Conservation (phyloP, 1,140 invertebrate species). For the Drosophila orosa region DNA sequence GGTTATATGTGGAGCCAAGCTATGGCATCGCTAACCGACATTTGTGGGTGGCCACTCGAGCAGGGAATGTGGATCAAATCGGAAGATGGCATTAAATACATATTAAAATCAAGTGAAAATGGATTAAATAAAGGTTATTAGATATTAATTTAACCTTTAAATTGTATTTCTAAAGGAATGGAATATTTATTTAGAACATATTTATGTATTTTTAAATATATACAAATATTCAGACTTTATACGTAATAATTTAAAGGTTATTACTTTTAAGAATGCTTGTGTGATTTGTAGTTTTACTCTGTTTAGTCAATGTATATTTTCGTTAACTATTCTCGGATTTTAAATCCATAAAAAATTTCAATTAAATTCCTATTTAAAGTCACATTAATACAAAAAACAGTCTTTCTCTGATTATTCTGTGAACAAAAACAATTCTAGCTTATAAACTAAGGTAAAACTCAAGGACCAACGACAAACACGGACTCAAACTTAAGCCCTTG, state of each 20-base stretch:
- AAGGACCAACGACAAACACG: not conserved
- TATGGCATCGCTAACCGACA: conserved; percentile 8
- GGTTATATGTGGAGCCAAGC: conserved; percentile 23
- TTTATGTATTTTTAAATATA: too few species aligned
- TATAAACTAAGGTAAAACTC: conserved; percentile 9
- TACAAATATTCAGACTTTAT: too few species aligned
- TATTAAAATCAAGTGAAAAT: not conserved
- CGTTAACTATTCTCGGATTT: too few species aligned
- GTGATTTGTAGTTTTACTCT: too few species aligned
- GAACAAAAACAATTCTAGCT: not conserved
- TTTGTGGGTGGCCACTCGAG: conserved; percentile 12
- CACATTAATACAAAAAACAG: not conserved
- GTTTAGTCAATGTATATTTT: too few species aligned
- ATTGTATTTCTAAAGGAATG: not conserved
- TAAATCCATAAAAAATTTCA: too few species aligned
- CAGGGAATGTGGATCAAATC: conserved; percentile 5
- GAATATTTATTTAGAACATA: too few species aligned
- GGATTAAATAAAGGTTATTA: not conserved
- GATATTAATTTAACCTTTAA: not conserved
- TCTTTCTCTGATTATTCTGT: not conserved
- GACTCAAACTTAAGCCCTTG: conserved; percentile 5
- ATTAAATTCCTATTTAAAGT: not conserved
- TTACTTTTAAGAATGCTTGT: too few species aligned
- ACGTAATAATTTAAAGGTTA: too few species aligned
- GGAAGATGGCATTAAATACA: not conserved